Conservation (phyloP, 1,140 invertebrate species). For the Scaptomyza graminum region DNA sequence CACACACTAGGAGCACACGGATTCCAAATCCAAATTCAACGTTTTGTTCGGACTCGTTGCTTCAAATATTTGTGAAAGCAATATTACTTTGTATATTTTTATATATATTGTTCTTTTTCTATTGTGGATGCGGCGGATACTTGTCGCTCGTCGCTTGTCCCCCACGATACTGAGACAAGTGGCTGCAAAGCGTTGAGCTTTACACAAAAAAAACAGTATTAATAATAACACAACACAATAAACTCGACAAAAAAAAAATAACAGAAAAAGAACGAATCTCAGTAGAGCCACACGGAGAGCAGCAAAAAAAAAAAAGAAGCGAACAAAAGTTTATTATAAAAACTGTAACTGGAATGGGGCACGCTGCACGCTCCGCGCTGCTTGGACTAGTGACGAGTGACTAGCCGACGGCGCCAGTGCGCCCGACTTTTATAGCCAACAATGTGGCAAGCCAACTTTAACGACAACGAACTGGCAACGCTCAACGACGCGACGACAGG, state of each 20-base stretch:
- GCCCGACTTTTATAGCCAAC: slow-evolving; percentile 78
- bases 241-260: slow-evolving; percentile 16
- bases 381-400: slow-evolving; percentile 39
- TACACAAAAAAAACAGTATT: slow-evolving; percentile 31
- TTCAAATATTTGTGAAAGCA: slow-evolving; percentile 23
- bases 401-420: slow-evolving; percentile 57
- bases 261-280: slow-evolving; percentile 17
- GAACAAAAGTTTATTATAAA: slow-evolving; percentile 8
- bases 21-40: background rate
- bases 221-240: slow-evolving; percentile 26
- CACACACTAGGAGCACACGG: slow-evolving; percentile 6
- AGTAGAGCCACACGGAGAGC: slow-evolving; percentile 9
- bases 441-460: slow-evolving; percentile 37
- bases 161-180: slow-evolving; percentile 59
- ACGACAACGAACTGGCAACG: slow-evolving; percentile 6
- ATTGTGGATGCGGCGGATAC: slow-evolving; percentile 12
- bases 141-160: slow-evolving; percentile 57
- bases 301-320: slow-evolving; percentile 10
- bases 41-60: slow-evolving; percentile 1
- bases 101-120: background rate
- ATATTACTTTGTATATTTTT: background rate
- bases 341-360: slow-evolving; percentile 38
- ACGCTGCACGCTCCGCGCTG: slow-evolving; percentile 53
- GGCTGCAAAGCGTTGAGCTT: slow-evolving; percentile 26
- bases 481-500: slow-evolving; percentile 7